A percentile compares a stretch with the other conserved stretches of the same genome.
Evolutionary conservation across 1,140 invertebrate species (phyloP).

Genomic region (Meloidogyne floridensis): DNA sequence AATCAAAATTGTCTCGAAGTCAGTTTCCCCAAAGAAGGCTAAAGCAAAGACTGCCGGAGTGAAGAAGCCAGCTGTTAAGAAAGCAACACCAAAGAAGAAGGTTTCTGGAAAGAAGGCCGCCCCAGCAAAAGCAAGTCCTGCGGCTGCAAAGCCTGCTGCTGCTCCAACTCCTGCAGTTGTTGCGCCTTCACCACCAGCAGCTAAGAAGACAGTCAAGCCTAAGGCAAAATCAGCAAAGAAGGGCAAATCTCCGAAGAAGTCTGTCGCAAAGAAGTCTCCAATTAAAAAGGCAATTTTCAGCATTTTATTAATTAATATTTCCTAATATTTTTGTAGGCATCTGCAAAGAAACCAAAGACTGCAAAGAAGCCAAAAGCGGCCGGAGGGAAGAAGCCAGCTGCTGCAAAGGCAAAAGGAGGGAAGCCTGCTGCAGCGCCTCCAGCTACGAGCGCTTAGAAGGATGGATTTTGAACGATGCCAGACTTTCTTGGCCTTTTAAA

Average conservation of each 20-base stretch:
- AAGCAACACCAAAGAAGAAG: background rate
- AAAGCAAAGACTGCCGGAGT: constrained; percentile 13
- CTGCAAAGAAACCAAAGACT: constrained; percentile 12
- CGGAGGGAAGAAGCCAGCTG: background rate
- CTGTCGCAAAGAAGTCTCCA: constrained; percentile 18
- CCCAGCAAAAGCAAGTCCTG: background rate
- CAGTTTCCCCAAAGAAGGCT: constrained; percentile 13
- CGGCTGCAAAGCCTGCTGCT: background rate
- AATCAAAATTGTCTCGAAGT: background rate
- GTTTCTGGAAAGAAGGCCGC: background rate
- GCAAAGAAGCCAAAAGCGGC: constrained; percentile 18
- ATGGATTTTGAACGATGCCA: too few relatives aligned
- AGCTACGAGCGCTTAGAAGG: too few relatives aligned
- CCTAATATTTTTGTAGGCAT: background rate
- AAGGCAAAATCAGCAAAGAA: constrained; percentile 3
- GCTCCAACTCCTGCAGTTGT: background rate
- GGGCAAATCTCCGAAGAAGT: constrained; percentile 18
- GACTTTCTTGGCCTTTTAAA: too few relatives aligned
- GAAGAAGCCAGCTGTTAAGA: constrained; percentile 23
- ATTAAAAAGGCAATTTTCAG: constrained; percentile 5
- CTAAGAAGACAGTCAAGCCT: background rate
- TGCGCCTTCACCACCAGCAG: background rate
- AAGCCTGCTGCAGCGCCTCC: background rate
- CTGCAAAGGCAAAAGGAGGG: background rate
- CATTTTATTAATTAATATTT: background rate